Base-by-base conservation (phyloP, 2,113 vertebrate species). In the Brachyhypopomus gauderio region DNA sequence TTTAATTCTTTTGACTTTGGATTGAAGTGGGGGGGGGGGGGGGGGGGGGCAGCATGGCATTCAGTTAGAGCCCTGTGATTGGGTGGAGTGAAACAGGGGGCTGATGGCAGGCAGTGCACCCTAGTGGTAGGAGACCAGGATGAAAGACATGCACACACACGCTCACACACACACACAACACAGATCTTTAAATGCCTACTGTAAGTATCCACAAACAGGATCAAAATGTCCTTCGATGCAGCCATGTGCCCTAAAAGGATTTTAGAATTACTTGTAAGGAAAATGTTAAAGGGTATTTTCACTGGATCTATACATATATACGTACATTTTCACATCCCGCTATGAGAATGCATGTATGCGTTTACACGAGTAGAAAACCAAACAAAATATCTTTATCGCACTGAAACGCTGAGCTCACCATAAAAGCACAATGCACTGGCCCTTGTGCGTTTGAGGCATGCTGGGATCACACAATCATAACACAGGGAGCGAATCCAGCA, bases 101-200 rank as follows among this genome's bases (percentile, higher is more conserved):
- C 81, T 82, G 63, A 63, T 83, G 84, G 86, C 81, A 86, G 80
- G 91, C 91, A 92, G 87, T 93, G 92, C 91, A 25, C 88, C 92
- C 92, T 92, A 92, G 90, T 92, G 92, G 92, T 81, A 56, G 81
- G 77, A 90, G 85, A 90, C 78, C 73, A 77, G 78, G 36, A 72
- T 2, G 22, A 72, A 58, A 72, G 14, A 60, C 16, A 75, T 19
- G 77, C 30, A 80, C 58, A 41, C 64, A 77, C 48, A 72, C 77
- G 77, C 34, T 27, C 17, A 59, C 45, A 2, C 9, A n/a, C 34
- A 36, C 17, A 63, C 45, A 2, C 9, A n/a, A 71, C 62, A 34
- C 30, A 66, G 45, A 52, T 52, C 64, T 55, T 22, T 58, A 30
- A 38, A 48, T 12, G 5, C 23, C 36, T 27, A 34, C 55, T 78